Evolutionary conservation across 2,797 vertebrate species (phyloP).

Genomic region (Chiloscyllium punctatum): DNA sequence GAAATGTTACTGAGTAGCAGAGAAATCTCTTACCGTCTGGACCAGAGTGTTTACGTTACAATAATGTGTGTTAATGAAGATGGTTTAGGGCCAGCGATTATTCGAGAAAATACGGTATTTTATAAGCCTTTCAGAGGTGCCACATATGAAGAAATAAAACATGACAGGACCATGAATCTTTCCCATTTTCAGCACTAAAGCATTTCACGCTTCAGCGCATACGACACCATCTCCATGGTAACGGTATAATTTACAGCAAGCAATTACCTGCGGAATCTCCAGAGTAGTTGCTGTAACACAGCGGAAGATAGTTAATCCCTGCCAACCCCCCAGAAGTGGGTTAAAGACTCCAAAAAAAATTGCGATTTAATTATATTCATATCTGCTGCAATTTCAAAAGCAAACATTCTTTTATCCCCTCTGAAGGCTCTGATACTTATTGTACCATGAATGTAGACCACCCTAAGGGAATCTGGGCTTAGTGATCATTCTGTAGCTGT

Average conservation of each 20-base stretch:
- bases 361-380: neutral
- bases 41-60: neutral
- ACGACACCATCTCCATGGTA: neutral
- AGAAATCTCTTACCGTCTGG: neutral
- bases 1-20: neutral
- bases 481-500: neutral
- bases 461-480: neutral
- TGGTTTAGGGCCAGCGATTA: neutral
- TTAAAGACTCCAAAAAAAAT: neutral
- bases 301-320: slow-evolving; percentile 18
- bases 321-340: neutral
- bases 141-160: slow-evolving; percentile 32
- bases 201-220: neutral
- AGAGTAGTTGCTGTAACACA: neutral
- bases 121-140: slow-evolving; percentile 27
- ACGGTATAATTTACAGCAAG: slow-evolving; percentile 24
- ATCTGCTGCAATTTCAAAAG: neutral
- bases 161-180: slow-evolving; percentile 34
- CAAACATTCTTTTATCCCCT: neutral
- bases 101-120: neutral
- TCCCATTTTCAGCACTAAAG: slow-evolving; percentile 28
- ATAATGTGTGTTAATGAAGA: neutral
- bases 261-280: slow-evolving; percentile 22
- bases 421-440: neutral
- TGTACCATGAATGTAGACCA: too few species aligned